Evolutionary conservation across 2,888 invertebrate species (phyloP), one percentile per base, ranked within the genome.

Genomic region (Hypomecis punctinalis): DNA sequence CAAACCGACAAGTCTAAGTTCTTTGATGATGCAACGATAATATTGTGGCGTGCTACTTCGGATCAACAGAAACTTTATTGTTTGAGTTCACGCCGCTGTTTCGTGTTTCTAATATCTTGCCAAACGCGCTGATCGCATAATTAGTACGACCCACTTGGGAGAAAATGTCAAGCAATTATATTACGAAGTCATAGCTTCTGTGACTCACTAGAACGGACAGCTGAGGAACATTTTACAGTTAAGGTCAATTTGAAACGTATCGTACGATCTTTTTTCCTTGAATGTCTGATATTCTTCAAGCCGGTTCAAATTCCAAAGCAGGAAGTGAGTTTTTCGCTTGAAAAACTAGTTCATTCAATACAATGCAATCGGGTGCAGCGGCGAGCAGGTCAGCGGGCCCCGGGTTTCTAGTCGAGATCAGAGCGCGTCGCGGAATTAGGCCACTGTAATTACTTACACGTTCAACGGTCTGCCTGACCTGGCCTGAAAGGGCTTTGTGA

Each of bases 401-500:
- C 70, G 74, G 70, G 62, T 71, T 69, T 72, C 69, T 72, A 74
- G 76, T 70, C 68, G 72, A 77, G 81, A 81, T 75, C 78, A 76
- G 68, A 76, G 77, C 73, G 74, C 75, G 75, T 77, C 79, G 83
- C 68, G 64, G 83, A 89, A 89, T 85, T 88, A 78, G 89, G 86
- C 83, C 88, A 84, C 80, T 79, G 84, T 85, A 88, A 88, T 89
- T 87, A 88, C 85, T 86, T 83, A 84, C 83, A 85, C 82, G 80
- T 80, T 78, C 78, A 69, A 69, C 73, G 76, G 72, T 67, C 72
- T 73, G 74, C 78, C 83, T 74, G 75, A 79, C 72, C 79, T 83
- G 82, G 69, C 71, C 82, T 85, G 83, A 88, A 87, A 84, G 79
- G 75, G 83, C 85, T 88, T 85, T 88, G 85, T 86, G 80, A 70